These are phyloP conservation scores for Sympetrum striolatum DNA, from an alignment of 2,888 invertebrate species.

Conservation along the genomic window DNA sequence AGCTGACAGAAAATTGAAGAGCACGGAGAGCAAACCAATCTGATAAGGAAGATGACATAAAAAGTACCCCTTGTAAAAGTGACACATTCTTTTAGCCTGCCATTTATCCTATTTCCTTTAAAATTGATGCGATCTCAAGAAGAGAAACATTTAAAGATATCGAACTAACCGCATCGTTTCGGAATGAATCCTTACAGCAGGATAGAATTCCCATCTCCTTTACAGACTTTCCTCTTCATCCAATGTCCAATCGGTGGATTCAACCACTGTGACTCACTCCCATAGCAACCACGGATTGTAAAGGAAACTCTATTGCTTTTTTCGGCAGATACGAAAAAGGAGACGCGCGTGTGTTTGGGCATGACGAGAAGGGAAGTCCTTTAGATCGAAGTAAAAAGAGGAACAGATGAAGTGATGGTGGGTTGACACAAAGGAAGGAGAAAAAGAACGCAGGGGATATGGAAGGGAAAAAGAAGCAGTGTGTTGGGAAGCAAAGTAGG, in stretches of 20 bases:
- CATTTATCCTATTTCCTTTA: too few relatives aligned
- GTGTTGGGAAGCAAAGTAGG: not conserved
- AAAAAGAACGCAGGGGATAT: not conserved
- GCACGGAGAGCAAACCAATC: too few relatives aligned
- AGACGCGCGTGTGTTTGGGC: not conserved
- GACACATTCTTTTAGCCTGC: too few relatives aligned
- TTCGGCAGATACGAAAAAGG: not conserved
- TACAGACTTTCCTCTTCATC: not conserved
- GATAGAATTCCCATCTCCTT: not conserved
- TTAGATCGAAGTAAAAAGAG: not conserved
- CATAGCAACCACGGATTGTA: not conserved
- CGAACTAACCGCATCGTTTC: not conserved
- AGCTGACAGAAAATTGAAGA: too few relatives aligned
- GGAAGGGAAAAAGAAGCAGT: not conserved
- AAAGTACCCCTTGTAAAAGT: too few relatives aligned
- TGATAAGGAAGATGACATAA: too few relatives aligned
- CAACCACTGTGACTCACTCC: not conserved
- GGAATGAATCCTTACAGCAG: not conserved
- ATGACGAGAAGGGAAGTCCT: not conserved
- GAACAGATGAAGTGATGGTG: not conserved
- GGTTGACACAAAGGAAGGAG: not conserved
- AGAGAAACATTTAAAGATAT: too few relatives aligned
- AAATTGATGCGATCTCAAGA: too few relatives aligned
- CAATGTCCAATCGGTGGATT: not conserved
- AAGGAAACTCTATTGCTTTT: not conserved